Evolutionary conservation across 2,113 vertebrate species (phyloP).

Genomic region (Aldabrachelys gigantea): DNA sequence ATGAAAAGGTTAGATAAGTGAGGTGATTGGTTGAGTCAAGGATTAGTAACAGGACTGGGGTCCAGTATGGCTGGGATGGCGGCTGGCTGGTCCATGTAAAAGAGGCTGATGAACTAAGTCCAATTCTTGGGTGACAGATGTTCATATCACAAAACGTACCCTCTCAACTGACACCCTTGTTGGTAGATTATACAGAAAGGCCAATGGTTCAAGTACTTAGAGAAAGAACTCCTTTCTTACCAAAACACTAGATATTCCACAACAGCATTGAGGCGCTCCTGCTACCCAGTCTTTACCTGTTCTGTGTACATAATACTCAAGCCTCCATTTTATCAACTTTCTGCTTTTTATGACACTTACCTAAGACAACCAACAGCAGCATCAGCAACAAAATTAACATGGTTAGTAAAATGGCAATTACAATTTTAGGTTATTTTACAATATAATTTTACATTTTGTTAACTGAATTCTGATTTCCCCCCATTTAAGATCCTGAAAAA

Average conservation of each 20-base stretch:
- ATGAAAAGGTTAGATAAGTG: neutral
- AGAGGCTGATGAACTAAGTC: neutral
- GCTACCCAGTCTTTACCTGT: neutral
- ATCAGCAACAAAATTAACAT: fast-evolving
- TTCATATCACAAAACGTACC: neutral
- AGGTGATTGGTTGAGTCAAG: neutral
- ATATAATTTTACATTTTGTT: neutral
- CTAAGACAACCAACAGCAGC: neutral
- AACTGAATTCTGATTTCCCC: neutral
- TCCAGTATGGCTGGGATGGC: neutral
- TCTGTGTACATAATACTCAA: neutral
- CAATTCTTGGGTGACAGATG: fast-evolving
- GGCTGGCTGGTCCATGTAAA: neutral
- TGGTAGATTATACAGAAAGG: neutral
- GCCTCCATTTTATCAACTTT: neutral
- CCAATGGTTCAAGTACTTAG: neutral
- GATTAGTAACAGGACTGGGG: neutral
- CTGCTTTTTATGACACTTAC: neutral
- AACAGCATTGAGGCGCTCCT: neutral
- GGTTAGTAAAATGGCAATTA: neutral
- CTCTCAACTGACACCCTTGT: neutral
- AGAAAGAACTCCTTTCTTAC: neutral
- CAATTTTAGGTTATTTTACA: neutral
- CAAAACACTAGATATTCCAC: neutral
- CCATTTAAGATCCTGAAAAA: constrained; percentile 86